Evolutionary conservation across 2,797 vertebrate genomes (phyloP).

Genomic region (Staurois parvus): DNA sequence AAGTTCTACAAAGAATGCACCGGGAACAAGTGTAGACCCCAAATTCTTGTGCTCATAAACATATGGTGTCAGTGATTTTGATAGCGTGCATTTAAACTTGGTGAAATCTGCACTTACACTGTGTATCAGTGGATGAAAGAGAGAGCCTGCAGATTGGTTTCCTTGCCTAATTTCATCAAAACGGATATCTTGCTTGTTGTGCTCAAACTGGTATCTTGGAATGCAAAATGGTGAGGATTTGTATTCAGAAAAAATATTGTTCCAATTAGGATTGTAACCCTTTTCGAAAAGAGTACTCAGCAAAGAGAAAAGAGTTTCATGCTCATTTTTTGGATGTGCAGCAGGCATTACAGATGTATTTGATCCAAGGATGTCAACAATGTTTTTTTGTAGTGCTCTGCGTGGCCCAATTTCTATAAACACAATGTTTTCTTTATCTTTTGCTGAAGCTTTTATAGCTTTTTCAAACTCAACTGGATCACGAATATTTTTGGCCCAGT

Average conservation of each 20-base stretch:
- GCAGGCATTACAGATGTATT: slow-evolving; percentile 74
- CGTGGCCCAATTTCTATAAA: slow-evolving; percentile 89
- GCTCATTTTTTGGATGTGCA: slow-evolving; percentile 77
- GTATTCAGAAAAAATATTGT: slow-evolving; percentile 75
- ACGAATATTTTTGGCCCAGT: slow-evolving; percentile 84
- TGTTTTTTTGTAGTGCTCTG: slow-evolving; percentile 78
- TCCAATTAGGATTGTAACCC: slow-evolving; percentile 79
- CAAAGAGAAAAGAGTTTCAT: slow-evolving; percentile 73
- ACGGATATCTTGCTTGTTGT: slow-evolving; percentile 71
- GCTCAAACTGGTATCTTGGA: slow-evolving; percentile 85
- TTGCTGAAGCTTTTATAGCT: slow-evolving; percentile 73
- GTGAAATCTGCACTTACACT: slow-evolving; percentile 63
- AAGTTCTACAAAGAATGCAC: slow-evolving; percentile 83
- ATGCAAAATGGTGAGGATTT: slow-evolving; percentile 75
- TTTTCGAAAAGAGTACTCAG: slow-evolving; percentile 81
- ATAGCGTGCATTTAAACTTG: slow-evolving; percentile 75
- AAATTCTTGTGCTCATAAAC: slow-evolving; percentile 86
- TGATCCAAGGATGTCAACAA: slow-evolving; percentile 81
- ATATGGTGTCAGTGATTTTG: slow-evolving; percentile 69
- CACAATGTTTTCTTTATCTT: slow-evolving; percentile 72
- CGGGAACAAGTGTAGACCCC: slow-evolving; percentile 79
- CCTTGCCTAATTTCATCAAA: slow-evolving; percentile 69
- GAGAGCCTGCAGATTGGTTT: slow-evolving; percentile 10
- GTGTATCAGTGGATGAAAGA: slow-evolving; percentile 72
- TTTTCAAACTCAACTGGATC: slow-evolving; percentile 82